Base-by-base conservation (phyloP, 2,797 vertebrate genomes). In the Podarcis siculus region DNA sequence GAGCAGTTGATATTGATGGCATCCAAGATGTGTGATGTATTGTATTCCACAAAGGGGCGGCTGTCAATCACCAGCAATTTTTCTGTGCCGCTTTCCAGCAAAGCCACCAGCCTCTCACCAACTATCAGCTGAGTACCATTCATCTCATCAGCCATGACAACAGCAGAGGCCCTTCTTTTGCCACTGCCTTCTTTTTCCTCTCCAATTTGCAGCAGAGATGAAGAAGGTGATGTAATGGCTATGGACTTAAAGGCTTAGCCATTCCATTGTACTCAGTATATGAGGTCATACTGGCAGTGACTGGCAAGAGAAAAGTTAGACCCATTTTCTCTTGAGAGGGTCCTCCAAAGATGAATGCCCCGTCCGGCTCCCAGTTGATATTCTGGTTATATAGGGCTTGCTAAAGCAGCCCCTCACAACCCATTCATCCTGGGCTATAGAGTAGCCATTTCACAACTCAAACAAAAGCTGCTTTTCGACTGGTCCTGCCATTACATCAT, bases 1-100 rank as follows among this genome's bases (percentile, higher is more conserved):
- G 98, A 99, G 95, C 98, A 98, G 97, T 99, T 98, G 92, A 99
- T 98, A 89, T 98, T 99, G 93, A 99, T 97, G 7, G 99, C 98
- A 95, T 99, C 98, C 96, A 99, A 96, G 96, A 99, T 98, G 97
- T 99, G 99, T 8, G 98, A 97, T 0, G 98, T 93, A 93, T 99
- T 99, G 96, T 98, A 99, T 86, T 99, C 99, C 97, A 99, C 98
- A 89, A 99, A 99, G 82, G 99, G 98, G 39, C 99, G 97, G 96
- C 98, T 99, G 93, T 99, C 98, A 58, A 99, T 98, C 93, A 99
- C 97, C 27, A 99, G 97, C 96, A 99, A 95, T 35, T 96, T 97
- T 93, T 98, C 98, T 79, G 97, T 96, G 1, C 98, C 97, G 0
- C 98, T 98, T 97, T 99, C 98, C 96, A 99, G 97, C 96, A 99